A percentile compares a stretch with the other conserved stretches of the same genome.
phyloP scores from a whole-genome alignment of 2,113 vertebrate genomes.

The Planiliza haematocheilus region DNA sequence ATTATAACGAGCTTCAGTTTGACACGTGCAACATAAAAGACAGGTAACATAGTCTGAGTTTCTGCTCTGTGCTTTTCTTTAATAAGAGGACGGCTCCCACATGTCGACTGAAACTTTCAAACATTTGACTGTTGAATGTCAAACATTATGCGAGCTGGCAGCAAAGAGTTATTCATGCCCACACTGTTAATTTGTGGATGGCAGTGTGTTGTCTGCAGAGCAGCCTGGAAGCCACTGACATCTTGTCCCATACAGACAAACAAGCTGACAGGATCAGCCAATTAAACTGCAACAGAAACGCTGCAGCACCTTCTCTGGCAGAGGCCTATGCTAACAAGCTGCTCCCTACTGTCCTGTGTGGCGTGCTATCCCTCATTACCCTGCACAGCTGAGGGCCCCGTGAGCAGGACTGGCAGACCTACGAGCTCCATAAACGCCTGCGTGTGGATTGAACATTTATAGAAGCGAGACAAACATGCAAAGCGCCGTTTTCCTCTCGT shows the following conservation, averaged over 20 bases:
- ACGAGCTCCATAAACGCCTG: constrained; percentile 20
- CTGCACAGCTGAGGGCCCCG: constrained; percentile 52
- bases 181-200: constrained; percentile 58
- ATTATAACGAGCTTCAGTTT: constrained; percentile 92
- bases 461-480: constrained; percentile 35
- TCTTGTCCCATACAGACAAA: constrained; percentile 66
- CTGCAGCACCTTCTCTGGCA: constrained; percentile 61
- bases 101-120: too few species aligned
- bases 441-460: constrained; percentile 36
- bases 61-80: constrained; percentile 3
- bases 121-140: constrained; percentile 27
- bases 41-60: constrained; percentile 85
- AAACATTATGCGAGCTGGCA: constrained; percentile 42
- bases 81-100: neutral
- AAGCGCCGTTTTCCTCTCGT: constrained; percentile 36
- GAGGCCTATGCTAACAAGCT: constrained; percentile 80
- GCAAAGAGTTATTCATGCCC: constrained; percentile 26
- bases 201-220: constrained; percentile 48
- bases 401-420: constrained; percentile 26
- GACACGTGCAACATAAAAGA: constrained; percentile 97
- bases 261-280: constrained; percentile 74
- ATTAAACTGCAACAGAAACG: constrained; percentile 76
- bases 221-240: constrained; percentile 65
- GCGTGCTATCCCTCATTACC: constrained; percentile 71
- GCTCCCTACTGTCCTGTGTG: constrained; percentile 65